These are phyloP conservation scores for Catocala fraxini DNA, from an alignment of 2,888 invertebrate species.

Conservation along the genomic window DNA sequence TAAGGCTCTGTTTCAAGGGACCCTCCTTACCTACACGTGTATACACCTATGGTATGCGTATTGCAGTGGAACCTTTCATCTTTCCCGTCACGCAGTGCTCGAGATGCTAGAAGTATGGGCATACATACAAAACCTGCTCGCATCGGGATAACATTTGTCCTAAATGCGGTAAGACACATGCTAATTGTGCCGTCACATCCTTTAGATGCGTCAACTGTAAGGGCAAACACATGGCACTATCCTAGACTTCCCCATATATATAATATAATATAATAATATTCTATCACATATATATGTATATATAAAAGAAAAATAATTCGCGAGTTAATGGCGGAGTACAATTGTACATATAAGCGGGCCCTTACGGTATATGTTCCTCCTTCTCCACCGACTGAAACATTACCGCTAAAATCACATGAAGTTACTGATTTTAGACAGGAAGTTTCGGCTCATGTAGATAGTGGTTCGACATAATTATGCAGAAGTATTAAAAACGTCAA, in stretches of 20 bases:
- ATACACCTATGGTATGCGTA: constrained; percentile 8
- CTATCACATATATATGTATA: too few species aligned
- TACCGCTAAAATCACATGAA: too few species aligned
- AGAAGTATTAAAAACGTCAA: too few species aligned
- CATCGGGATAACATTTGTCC: constrained; percentile 10
- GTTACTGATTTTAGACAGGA: too few species aligned
- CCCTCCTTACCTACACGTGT: not conserved
- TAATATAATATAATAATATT: too few species aligned
- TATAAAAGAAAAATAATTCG: constrained; percentile 17
- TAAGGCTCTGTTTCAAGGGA: constrained; percentile 19
- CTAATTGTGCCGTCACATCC: constrained; percentile 13
- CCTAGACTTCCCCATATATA: constrained; percentile 18
- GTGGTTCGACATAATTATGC: too few species aligned
- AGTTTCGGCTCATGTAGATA: too few species aligned
- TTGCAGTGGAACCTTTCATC: constrained; percentile 23
- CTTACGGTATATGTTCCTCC: too few species aligned
- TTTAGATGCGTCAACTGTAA: constrained; percentile 20
- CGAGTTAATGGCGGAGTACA: not conserved
- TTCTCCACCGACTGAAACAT: not conserved
- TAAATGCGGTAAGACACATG: constrained; percentile 14
- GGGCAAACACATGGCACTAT: constrained; percentile 18
- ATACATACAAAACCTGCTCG: constrained; percentile 7
- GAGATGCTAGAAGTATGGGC: constrained; percentile 23
- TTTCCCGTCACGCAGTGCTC: constrained; percentile 30
- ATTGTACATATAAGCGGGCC: too few species aligned